Base-by-base conservation (phyloP, 2,113 vertebrate species). In the Micronisus gabar region DNA sequence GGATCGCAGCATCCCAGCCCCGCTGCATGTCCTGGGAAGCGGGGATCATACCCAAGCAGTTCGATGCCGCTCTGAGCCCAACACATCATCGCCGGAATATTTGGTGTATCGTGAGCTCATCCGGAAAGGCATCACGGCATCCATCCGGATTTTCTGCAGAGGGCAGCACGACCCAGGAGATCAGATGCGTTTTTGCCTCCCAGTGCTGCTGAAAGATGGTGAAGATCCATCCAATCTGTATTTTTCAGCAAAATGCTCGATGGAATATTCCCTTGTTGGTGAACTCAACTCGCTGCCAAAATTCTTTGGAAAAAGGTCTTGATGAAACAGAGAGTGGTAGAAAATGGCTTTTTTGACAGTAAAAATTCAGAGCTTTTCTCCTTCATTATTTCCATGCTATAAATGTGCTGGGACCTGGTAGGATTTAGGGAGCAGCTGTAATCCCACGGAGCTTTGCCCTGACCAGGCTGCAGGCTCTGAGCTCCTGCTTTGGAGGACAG, bases 1-100 rank as follows among this genome's bases (percentile, higher is more conserved):
- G 45, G 53, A 41, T 19, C 0, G 0, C 68, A 36, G n/a, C 26
- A 38, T 23, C 65, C n/a, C 71, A 30, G 50, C 26, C 41, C 26
- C 0, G 1, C 34, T 1, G 6, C 2, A 0, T 14, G 63, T 13
- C 38, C 58, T 0, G 4, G 34, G 15, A 21, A 26, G 17, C 0
- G 4, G 32, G 36, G 22, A 26, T 50, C 32, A 2, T 58, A 17
- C 32, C 36, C 36, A 2, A 25, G 38, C 0, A 1, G 15, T 30
- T n/a, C 4, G 4, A 32, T 1, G 1, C n/a, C 3, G 0, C 45
- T 36, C 41, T 3, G 7, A 38, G 43, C 26, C 74, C 27, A 2
- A 43, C 19, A 4, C 32, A 23, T 12, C 22, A 3, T 6, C 3
- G 2, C 13, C 0, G 5, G 41, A 25, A 36, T 36, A 12, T 40